phyloP scores from a whole-genome alignment of 1,140 invertebrate genomes.

The Scaptomyza montana region DNA sequence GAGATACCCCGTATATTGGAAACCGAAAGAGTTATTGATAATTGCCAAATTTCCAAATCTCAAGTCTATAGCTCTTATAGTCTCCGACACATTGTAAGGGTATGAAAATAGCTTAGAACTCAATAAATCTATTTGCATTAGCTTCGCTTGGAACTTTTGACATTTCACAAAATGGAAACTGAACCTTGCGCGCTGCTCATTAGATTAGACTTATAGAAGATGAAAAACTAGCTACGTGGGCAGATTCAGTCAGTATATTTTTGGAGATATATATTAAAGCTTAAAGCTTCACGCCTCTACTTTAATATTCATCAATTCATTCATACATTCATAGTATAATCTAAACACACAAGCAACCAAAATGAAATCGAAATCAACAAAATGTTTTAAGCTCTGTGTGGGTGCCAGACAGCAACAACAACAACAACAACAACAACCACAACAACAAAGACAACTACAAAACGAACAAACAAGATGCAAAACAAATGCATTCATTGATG shows the following conservation, averaged over 20 bases:
- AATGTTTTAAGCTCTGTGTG: constrained; percentile 48
- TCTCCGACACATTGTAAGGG: too few relatives aligned
- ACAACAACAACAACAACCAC: constrained; percentile 18
- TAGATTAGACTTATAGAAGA: not conserved
- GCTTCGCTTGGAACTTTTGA: constrained; percentile 57
- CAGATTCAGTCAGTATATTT: constrained; percentile 1
- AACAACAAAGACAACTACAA: constrained; percentile 7
- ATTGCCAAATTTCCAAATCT: too few relatives aligned
- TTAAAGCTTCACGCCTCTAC: constrained; percentile 44
- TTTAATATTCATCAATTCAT: constrained; percentile 58
- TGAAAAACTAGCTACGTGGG: constrained; percentile 49
- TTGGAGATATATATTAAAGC: constrained; percentile 10
- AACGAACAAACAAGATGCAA: constrained; percentile 37
- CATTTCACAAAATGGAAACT: constrained; percentile 35
- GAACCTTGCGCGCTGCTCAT: constrained; percentile 14
- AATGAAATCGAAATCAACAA: constrained; percentile 58
- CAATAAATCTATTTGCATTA: not conserved
- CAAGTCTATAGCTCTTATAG: too few relatives aligned
- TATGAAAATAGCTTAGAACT: too few relatives aligned
- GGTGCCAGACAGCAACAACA: constrained; percentile 50
- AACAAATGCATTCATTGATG: constrained; percentile 59
- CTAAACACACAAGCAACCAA: constrained; percentile 52
- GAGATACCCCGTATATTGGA: too few relatives aligned
- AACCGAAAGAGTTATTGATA: too few relatives aligned
- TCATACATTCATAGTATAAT: constrained; percentile 50